These are phyloP conservation scores for Gracilinanus agilis DNA, from an alignment of 2,113 vertebrate species.

Conservation along the genomic window DNA sequence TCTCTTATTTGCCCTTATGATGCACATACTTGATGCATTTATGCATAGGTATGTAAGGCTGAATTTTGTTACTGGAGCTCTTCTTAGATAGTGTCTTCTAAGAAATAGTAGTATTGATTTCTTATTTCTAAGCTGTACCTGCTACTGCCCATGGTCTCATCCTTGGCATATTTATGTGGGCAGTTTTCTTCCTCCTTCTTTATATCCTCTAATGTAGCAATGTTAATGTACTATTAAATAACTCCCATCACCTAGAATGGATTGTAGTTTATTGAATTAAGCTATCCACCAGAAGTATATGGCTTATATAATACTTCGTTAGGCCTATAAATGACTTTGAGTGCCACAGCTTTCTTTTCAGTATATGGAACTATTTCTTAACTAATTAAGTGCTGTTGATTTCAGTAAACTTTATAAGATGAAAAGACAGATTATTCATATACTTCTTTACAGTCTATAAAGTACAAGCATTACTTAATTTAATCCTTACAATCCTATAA, in stretches of 20 bases:
- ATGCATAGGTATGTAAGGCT: not conserved
- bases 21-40: not conserved
- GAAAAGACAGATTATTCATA: not conserved
- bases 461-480: not conserved
- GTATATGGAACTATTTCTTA: not conserved
- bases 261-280: not conserved
- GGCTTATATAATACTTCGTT: not conserved
- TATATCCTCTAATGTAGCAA: not conserved
- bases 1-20: not conserved
- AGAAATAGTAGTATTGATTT: not conserved
- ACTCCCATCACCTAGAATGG: not conserved
- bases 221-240: not conserved
- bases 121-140: not conserved
- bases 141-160: not conserved
- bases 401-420: not conserved
- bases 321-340: not conserved
- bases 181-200: not conserved
- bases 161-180: not conserved
- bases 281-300: not conserved
- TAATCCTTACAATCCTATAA: not conserved
- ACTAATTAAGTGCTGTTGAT: not conserved
- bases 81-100: not conserved
- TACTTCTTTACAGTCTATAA: not conserved
- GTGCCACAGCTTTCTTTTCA: not conserved
- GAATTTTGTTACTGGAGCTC: not conserved